phyloP scores from a whole-genome alignment of 2,113 vertebrate species.

The Antechinus flavipes region DNA sequence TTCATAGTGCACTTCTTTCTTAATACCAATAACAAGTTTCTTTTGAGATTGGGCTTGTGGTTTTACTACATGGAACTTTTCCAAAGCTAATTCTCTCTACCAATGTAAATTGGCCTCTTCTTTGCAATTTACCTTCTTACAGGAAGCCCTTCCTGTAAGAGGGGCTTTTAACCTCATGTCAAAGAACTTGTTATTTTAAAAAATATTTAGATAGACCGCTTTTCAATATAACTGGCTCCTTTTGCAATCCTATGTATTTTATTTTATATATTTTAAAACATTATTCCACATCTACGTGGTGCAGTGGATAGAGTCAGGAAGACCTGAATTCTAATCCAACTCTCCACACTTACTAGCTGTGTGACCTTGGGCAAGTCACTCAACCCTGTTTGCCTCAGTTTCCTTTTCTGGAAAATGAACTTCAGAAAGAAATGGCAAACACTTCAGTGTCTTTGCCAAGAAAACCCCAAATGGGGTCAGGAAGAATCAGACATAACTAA shows the following conservation, averaged over 20 bases:
- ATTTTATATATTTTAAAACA: neutral
- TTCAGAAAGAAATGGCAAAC: neutral
- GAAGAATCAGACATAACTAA: neutral
- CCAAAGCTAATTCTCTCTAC: neutral
- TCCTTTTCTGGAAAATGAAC: neutral
- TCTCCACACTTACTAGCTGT: neutral
- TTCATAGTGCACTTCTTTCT: neutral
- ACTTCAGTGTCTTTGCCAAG: neutral
- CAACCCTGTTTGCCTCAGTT: neutral
- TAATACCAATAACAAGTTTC: neutral
- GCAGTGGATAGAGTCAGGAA: neutral
- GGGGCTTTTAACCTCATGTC: neutral
- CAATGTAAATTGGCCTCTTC: neutral
- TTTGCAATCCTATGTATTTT: neutral
- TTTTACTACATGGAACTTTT: neutral
- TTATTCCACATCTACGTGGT: neutral
- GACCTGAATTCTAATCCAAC: neutral
- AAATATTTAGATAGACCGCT: neutral
- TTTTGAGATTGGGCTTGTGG: neutral
- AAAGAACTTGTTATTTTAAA: neutral
- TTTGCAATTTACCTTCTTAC: no score
- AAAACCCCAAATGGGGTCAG: neutral
- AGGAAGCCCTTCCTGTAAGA: no score
- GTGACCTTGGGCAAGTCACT: neutral
- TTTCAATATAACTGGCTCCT: neutral